Conservation (phyloP, 2,797 vertebrate genomes). For the Melanitta fusca region DNA sequence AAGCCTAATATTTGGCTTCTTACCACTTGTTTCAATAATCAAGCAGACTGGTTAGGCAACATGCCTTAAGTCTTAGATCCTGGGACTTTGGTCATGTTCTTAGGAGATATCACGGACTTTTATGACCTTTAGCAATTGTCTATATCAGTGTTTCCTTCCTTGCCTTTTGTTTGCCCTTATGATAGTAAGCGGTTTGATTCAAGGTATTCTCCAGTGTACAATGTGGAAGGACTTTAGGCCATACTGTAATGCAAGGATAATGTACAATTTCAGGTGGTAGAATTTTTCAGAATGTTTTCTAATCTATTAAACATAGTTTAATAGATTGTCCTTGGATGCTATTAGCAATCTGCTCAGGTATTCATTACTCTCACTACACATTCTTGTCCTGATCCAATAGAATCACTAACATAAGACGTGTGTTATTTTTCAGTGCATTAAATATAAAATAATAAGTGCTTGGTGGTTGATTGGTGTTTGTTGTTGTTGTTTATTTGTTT, state of each 20-base stretch:
- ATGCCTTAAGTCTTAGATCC: neutral
- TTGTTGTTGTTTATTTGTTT: too few relatives aligned
- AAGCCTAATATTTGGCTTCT: neutral
- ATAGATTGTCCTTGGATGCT: neutral
- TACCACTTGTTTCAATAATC: neutral
- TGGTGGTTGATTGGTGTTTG: too few relatives aligned
- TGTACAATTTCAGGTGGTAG: neutral
- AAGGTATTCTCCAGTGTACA: neutral
- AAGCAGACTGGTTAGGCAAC: neutral
- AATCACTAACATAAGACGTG: slow-evolving; percentile 10
- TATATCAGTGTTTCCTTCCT: neutral
- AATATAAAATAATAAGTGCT: slow-evolving; percentile 21
- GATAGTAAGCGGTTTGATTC: neutral
- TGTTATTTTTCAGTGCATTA: slow-evolving; percentile 3
- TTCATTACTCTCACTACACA: neutral
- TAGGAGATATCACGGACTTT: neutral
- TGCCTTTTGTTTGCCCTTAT: neutral
- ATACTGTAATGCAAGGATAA: neutral
- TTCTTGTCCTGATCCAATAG: neutral
- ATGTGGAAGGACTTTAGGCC: neutral
- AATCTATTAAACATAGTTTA: neutral
- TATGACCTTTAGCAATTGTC: neutral
- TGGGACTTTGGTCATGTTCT: neutral
- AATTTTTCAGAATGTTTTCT: neutral
- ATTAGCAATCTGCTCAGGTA: neutral